Conservation (phyloP, 2,797 vertebrate genomes). For the Erpetoichthys calabaricus region DNA sequence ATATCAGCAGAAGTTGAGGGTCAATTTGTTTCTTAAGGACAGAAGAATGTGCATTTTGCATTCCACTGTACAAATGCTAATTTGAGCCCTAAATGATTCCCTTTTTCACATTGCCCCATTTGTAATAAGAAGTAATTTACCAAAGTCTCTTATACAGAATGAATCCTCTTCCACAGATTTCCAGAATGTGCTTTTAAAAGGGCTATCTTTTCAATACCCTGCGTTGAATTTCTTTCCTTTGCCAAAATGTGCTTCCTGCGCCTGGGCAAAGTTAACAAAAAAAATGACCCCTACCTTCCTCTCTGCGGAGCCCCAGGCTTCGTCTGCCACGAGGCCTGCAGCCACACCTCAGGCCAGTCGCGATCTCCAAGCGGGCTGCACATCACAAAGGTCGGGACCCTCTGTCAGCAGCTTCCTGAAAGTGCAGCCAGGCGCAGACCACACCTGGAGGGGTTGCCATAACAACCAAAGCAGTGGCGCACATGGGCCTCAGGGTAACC, state of each 20-base stretch:
- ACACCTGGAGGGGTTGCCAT: constrained; percentile 25
- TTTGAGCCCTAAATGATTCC: no score
- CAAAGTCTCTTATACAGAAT: no score
- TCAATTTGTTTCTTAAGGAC: no score
- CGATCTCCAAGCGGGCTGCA: constrained; percentile 22
- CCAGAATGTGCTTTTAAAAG: neutral
- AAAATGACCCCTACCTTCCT: constrained; percentile 73
- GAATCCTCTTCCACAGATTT: neutral
- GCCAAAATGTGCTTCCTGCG: constrained; percentile 73
- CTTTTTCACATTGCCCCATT: no score
- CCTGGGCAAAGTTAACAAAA: constrained; percentile 53
- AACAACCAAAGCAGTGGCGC: constrained; percentile 5
- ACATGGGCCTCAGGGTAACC: constrained; percentile 21
- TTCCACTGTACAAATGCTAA: no score
- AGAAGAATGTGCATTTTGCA: no score
- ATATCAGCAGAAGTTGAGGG: no score
- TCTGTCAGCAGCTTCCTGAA: constrained; percentile 50
- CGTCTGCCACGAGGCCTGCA: constrained; percentile 62
- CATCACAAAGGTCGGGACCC: constrained; percentile 43
- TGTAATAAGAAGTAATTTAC: no score
- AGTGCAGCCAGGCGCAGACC: constrained; percentile 28
- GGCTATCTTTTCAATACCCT: constrained; percentile 13
- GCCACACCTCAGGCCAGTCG: constrained; percentile 42
- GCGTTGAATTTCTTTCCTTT: constrained; percentile 87
- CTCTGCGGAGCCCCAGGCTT: constrained; percentile 56